Evolutionary conservation across 2,797 vertebrate species (phyloP).

Genomic region (Lates japonicus): DNA sequence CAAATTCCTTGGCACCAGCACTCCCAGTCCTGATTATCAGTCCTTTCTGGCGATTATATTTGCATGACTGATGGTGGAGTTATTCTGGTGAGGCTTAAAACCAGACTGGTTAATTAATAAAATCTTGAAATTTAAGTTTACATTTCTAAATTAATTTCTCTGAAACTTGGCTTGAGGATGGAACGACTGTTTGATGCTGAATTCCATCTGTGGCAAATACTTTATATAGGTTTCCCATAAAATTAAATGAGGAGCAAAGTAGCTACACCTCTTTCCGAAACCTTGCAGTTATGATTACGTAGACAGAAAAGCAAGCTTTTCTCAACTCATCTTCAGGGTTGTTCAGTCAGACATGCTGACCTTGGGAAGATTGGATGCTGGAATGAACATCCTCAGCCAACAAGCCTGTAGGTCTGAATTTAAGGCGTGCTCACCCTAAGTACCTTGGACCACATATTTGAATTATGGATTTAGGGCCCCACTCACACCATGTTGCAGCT

Average conservation of each 20-base stretch:
- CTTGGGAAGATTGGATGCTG: constrained; percentile 20
- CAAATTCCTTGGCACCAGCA: constrained; percentile 66
- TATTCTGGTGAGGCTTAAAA: constrained; percentile 41
- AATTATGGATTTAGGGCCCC: constrained; percentile 38
- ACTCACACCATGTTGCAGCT: not conserved
- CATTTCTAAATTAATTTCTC: constrained; percentile 18
- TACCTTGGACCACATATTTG: constrained; percentile 8
- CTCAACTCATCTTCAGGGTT: not conserved
- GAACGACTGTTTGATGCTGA: not conserved
- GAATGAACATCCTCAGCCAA: constrained; percentile 41
- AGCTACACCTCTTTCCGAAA: not conserved
- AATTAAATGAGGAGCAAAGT: not conserved
- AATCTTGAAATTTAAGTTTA: not conserved
- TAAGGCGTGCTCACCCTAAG: constrained; percentile 17
- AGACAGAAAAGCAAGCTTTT: constrained; percentile 17
- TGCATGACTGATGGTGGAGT: constrained; percentile 53
- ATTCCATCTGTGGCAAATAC: not conserved
- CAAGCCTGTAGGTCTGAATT: constrained; percentile 26
- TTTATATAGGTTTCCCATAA: not conserved
- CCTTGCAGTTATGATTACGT: not conserved
- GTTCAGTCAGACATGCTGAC: not conserved
- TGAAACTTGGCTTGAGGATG: not conserved
- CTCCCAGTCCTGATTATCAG: constrained; percentile 62
- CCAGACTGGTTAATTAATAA: constrained; percentile 4
- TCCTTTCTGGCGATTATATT: constrained; percentile 51